Evolutionary conservation across 1,140 invertebrate species (phyloP).

Genomic region (Scaptomyza hsui): DNA sequence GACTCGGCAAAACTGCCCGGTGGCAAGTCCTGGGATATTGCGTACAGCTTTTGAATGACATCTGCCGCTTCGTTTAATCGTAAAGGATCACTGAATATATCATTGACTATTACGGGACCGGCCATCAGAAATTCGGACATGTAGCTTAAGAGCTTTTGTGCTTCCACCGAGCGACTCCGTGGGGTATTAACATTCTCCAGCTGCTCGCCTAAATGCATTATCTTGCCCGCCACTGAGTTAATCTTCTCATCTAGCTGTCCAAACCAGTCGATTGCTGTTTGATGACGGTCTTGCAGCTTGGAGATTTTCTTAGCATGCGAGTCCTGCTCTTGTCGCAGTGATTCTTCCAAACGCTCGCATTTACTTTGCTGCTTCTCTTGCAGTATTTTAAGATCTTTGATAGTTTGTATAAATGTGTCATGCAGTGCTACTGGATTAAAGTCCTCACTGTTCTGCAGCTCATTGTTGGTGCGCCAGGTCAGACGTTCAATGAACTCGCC

Average conservation of each 20-base stretch:
- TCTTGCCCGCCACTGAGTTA: constrained; percentile 98
- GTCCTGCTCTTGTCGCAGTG: constrained; percentile 94
- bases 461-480: constrained; percentile 95
- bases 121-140: constrained; percentile 96
- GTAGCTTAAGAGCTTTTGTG: constrained; percentile 96
- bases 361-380: constrained; percentile 94
- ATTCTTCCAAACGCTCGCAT: constrained; percentile 93
- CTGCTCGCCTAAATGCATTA: constrained; percentile 98
- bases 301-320: constrained; percentile 92
- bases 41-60: constrained; percentile 98
- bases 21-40: constrained; percentile 97
- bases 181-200: constrained; percentile 98
- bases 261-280: constrained; percentile 91
- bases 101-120: constrained; percentile 91
- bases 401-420: constrained; percentile 96
- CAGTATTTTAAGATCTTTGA: constrained; percentile 90
- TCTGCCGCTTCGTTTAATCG: constrained; percentile 98
- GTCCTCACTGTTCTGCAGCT: constrained; percentile 88
- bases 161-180: constrained; percentile 95
- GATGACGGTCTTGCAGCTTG: constrained; percentile 93
- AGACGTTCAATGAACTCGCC: constrained; percentile 98
- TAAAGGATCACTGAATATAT: constrained; percentile 94
- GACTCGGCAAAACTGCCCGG: constrained; percentile 94
- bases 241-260: constrained; percentile 97
- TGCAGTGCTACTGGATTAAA: constrained; percentile 93